phyloP scores from a whole-genome alignment of 2,113 vertebrate genomes.

The Gallinago paraguaiae region DNA sequence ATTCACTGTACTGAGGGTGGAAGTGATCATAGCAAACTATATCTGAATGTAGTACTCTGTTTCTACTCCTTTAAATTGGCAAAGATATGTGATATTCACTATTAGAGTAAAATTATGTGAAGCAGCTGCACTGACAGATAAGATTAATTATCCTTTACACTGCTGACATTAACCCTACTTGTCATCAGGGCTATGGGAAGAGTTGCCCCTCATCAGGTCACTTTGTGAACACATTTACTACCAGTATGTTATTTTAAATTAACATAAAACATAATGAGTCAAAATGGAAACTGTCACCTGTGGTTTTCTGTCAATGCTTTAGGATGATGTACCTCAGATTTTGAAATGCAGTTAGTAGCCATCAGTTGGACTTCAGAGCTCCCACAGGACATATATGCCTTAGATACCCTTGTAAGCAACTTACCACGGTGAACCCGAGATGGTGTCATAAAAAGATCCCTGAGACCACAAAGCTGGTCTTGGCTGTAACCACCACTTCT shows the following conservation, averaged over 20 bases:
- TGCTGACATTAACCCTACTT: constrained; percentile 51
- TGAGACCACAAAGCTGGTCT: not conserved
- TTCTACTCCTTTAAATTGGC: constrained; percentile 23
- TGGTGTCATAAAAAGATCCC: not conserved
- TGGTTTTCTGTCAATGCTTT: not conserved
- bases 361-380: not conserved
- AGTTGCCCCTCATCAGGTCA: not conserved
- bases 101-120: constrained; percentile 64
- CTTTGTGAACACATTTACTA: constrained; percentile 14
- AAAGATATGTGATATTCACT: constrained; percentile 21
- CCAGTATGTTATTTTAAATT: not conserved
- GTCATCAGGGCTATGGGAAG: not conserved
- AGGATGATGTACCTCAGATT: not conserved
- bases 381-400: not conserved
- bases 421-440: not conserved
- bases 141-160: constrained; percentile 61
- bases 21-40: not conserved
- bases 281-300: not conserved
- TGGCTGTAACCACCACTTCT: not conserved
- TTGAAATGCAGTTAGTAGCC: not conserved
- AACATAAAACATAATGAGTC: not conserved
- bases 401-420: not conserved
- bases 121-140: constrained; percentile 64
- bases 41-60: not conserved
- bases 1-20: not conserved